Evolutionary conservation across 2,797 vertebrate genomes (phyloP), one percentile per base, ranked within the genome.

Genomic region (Anableps anableps): DNA sequence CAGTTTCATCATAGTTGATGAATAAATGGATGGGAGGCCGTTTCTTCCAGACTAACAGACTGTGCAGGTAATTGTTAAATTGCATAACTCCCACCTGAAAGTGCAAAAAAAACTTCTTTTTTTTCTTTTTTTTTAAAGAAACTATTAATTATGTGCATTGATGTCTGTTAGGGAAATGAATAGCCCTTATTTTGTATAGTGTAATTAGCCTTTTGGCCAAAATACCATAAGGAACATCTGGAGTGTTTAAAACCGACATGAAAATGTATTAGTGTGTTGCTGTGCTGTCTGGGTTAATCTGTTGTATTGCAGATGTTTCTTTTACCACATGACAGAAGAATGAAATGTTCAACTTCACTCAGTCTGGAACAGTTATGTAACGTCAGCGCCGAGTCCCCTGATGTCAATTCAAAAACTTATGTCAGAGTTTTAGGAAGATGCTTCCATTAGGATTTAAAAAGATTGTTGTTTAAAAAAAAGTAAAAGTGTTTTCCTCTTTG

Each of bases 351-450:
- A 68, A 78, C 38, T 79, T 85, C 80, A 53, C 64, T 79, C 73
- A 1, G 58, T 76, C 62, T 84, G 85, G 85, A 85, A 89, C 91
- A 74, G 81, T 94, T 94, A 92, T 86, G 80, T 95, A 94, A 94
- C 86, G 80, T 78, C 58, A 80, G 29, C 53, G 1, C 71, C 23
- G 79, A 85, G 76, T 85, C 81, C n/a, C 77, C 82, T 66, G 36
- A 73, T 89, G 85, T 86, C 68, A 14, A 48, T 81, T 85, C 55
- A 82, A 36, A 90, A 91, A 75, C 72, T 50, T 4, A 48, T 78
- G 79, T 75, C 83, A 76, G 78, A 82, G 73, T 51, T 72, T 79
- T 45, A 72, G n/a, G 26, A 80, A 77, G 79, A 87, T 85, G 77
- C 51, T 84, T 77, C 45, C 45, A 48, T 83, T 29, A 74, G 10